A percentile compares a stretch with the other conserved stretches of the same genome.
Evolutionary conservation across 2,797 vertebrate species (phyloP).

Genomic region (Antennarius maculatus): DNA sequence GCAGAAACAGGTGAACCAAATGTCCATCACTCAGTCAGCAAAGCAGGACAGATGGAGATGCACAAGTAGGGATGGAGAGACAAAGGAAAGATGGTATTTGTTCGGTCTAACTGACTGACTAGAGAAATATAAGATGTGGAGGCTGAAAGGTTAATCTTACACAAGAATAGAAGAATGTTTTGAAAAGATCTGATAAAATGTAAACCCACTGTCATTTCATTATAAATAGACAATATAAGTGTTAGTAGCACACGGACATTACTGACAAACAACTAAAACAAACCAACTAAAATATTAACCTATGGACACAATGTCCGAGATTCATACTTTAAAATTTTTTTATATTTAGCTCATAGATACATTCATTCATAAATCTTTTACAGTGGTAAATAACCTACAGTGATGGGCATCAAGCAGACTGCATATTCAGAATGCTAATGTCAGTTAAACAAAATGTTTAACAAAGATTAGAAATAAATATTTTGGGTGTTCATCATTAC

Average conservation of each 20-base stretch:
- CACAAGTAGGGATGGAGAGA: constrained; percentile 34
- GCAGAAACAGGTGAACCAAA: constrained; percentile 63
- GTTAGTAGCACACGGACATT: too few species aligned
- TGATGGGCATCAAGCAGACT: neutral
- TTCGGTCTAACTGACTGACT: neutral
- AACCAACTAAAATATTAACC: too few species aligned
- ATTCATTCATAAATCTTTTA: neutral
- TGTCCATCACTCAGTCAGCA: constrained; percentile 59
- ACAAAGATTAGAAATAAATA: neutral
- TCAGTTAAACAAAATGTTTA: neutral
- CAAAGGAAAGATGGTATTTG: constrained; percentile 10
- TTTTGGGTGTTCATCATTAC: neutral
- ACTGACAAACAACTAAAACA: too few species aligned
- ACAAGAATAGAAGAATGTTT: neutral
- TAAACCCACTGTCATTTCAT: too few species aligned
- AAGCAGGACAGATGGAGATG: constrained; percentile 41
- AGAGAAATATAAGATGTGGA: too few species aligned
- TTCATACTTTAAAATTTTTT: neutral
- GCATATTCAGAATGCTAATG: neutral
- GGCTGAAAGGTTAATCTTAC: constrained; percentile 2
- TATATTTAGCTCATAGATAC: too few species aligned
- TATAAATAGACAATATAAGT: too few species aligned
- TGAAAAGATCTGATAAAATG: too few species aligned
- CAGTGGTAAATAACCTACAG: neutral
- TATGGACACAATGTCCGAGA: neutral